Conservation (phyloP, 1,140 invertebrate species). For the Penaeus japonicus region DNA sequence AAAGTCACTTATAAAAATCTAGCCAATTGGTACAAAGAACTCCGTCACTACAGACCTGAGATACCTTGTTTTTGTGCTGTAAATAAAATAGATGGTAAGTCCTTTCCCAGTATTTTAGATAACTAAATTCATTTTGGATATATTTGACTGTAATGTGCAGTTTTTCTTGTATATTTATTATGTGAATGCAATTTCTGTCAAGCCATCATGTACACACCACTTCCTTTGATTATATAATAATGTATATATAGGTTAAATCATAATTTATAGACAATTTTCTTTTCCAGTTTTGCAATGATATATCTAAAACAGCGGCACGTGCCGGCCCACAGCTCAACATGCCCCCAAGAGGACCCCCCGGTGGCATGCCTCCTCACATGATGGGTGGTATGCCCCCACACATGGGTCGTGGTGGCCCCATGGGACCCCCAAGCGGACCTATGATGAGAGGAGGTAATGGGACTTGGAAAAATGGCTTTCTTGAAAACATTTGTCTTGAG, state of each 20-base stretch:
- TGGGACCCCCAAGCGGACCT: constrained; percentile 40
- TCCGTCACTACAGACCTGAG: constrained; percentile 69
- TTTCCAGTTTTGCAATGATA: too few species aligned
- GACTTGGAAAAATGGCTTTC: too few species aligned
- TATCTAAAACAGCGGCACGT: constrained; percentile 16
- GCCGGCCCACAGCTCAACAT: constrained; percentile 48
- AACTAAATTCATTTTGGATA: not conserved
- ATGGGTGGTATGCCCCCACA: constrained; percentile 56
- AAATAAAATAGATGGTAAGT: constrained; percentile 73
- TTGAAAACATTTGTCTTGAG: too few species aligned
- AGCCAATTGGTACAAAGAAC: constrained; percentile 69
- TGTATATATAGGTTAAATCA: too few species aligned
- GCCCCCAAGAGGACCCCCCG: constrained; percentile 45
- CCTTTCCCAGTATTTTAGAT: not conserved
- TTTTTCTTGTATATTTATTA: too few species aligned
- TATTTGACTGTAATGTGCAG: not conserved
- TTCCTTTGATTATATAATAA: too few species aligned
- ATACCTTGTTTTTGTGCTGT: constrained; percentile 71
- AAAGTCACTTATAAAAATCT: constrained; percentile 73
- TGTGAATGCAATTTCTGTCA: too few species aligned
- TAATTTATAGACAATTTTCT: too few species aligned
- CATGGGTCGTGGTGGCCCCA: constrained; percentile 46
- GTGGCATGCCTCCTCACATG: constrained; percentile 44
- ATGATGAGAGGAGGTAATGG: constrained; percentile 42
- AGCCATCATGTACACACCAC: too few species aligned